Conservation (phyloP, 2,888 invertebrate species). For the Maniola hyperantus region DNA sequence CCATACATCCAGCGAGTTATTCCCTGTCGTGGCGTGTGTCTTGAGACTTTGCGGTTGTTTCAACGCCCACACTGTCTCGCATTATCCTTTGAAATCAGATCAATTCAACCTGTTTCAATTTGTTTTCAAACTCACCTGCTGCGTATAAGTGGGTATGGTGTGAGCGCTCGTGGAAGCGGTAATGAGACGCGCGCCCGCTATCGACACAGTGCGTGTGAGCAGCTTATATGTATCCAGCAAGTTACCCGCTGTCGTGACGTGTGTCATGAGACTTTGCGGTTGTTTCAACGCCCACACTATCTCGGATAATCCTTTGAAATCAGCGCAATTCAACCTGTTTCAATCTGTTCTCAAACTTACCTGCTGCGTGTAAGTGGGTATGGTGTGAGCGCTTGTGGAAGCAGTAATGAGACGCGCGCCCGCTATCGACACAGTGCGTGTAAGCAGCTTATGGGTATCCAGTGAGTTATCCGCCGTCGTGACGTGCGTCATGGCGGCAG, state of each 20-base stretch:
- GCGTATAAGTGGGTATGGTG: conserved; percentile 67
- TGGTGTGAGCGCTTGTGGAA: conserved; percentile 63
- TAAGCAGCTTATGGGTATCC: conserved; percentile 71
- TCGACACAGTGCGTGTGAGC: conserved; percentile 80
- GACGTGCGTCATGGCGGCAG: conserved; percentile 87
- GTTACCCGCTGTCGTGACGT: conserved; percentile 58
- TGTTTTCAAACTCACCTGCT: conserved; percentile 65
- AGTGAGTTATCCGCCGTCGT: conserved; percentile 47
- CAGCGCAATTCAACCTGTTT: too few species aligned
- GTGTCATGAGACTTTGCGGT: conserved; percentile 87
- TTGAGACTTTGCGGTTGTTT: too few species aligned
- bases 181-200: conserved; percentile 77
- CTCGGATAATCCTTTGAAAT: too few species aligned
- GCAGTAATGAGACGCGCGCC: conserved; percentile 71
- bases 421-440: conserved; percentile 82
- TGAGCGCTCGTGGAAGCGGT: conserved; percentile 65
- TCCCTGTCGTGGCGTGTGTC: too few species aligned
- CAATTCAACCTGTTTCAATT: too few species aligned
- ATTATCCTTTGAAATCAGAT: too few species aligned
- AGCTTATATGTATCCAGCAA: conserved; percentile 66
- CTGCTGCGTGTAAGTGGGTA: conserved; percentile 72
- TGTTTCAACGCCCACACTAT: too few species aligned
- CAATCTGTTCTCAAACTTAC: conserved; percentile 42
- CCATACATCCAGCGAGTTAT: too few species aligned
- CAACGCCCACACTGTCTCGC: too few species aligned